phyloP scores from a whole-genome alignment of 2,113 vertebrate genomes.

The Sinocyclocheilus anophthalmus region DNA sequence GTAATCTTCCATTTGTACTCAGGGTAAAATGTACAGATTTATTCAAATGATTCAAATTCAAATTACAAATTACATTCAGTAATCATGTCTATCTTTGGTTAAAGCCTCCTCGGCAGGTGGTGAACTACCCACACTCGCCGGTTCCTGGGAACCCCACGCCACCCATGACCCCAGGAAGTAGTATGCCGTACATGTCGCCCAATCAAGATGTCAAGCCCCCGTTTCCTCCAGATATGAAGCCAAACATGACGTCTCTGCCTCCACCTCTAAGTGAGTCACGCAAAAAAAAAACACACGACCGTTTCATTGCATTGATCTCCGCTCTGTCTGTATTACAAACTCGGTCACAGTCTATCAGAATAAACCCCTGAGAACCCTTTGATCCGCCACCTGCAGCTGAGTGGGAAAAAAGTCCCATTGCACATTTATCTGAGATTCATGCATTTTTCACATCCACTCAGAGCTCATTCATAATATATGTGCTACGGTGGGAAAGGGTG shows the following conservation, averaged over 20 bases:
- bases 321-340: slow-evolving; percentile 37
- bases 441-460: slow-evolving; percentile 50
- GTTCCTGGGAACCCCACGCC: slow-evolving; percentile 98
- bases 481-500: slow-evolving; percentile 37
- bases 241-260: slow-evolving; percentile 94
- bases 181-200: slow-evolving; percentile 95
- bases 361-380: slow-evolving; percentile 40
- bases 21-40: neutral
- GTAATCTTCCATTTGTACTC: neutral
- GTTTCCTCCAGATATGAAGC: slow-evolving; percentile 98
- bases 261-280: slow-evolving; percentile 89
- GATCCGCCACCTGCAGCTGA: slow-evolving; percentile 47
- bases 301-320: slow-evolving; percentile 30
- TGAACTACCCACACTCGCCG: slow-evolving; percentile 98
- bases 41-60: neutral
- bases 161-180: slow-evolving; percentile 98
- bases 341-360: slow-evolving; percentile 46
- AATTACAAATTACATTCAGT: neutral
- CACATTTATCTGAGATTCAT: slow-evolving; percentile 49
- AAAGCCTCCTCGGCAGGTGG: slow-evolving; percentile 92
- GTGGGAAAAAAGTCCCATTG: slow-evolving; percentile 40
- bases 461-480: slow-evolving; percentile 56
- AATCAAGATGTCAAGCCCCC: slow-evolving; percentile 97
- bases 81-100: slow-evolving; percentile 52
- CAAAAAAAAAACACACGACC: neutral